These are phyloP conservation scores for Arnoldichthys spilopterus DNA, from an alignment of 2,797 vertebrate genomes.

Conservation along the genomic window DNA sequence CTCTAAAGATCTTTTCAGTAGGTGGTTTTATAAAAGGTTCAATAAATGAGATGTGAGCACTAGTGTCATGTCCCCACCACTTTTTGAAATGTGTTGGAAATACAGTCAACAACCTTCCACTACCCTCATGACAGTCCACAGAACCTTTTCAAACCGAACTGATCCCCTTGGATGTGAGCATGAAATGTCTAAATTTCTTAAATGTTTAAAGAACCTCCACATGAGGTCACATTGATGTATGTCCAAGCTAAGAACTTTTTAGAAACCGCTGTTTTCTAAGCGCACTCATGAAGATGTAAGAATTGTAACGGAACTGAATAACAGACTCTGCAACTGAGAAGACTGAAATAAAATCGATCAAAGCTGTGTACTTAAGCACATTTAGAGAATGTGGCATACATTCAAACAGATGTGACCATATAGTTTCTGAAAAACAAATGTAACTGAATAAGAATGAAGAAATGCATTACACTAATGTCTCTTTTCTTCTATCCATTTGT, in stretches of 20 bases:
- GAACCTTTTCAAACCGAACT: no score
- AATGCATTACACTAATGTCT: constrained; percentile 14
- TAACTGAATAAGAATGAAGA: constrained; percentile 1
- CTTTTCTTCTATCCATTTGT: constrained; percentile 1
- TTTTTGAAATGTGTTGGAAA: no score
- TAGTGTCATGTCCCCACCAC: no score
- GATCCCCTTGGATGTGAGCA: no score
- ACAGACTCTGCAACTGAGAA: background rate
- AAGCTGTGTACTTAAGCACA: constrained; percentile 5
- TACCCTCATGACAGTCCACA: no score
- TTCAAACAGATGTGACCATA: constrained; percentile 1
- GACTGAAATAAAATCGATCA: background rate
- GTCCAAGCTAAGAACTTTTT: background rate
- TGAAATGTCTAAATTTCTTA: no score
- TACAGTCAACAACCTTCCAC: no score
- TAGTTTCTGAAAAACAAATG: constrained; percentile 1
- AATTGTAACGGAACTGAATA: background rate
- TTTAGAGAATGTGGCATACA: background rate
- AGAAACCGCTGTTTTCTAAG: background rate
- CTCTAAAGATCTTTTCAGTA: no score
- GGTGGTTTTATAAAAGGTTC: no score
- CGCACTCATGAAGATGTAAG: background rate
- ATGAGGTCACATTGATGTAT: background rate
- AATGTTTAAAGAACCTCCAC: no score
- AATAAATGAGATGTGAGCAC: no score